Evolutionary conservation across 2,113 vertebrate genomes (phyloP).

Genomic region (Nyctibius bracteatus): DNA sequence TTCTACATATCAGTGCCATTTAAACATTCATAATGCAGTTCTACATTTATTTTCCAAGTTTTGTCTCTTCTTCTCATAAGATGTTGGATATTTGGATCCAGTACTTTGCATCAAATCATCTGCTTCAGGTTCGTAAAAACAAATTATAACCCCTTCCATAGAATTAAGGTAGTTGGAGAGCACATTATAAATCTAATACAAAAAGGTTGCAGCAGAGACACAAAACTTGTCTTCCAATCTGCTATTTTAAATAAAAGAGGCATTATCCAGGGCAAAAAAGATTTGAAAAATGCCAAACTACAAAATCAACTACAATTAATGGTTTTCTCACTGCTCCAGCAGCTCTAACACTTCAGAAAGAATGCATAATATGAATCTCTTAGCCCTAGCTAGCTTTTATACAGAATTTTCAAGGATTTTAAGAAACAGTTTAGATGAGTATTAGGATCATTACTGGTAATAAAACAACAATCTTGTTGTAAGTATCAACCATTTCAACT

Average conservation of each 20-base stretch:
- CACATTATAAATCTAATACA: not conserved
- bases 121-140: not conserved
- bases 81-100: not conserved
- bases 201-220: not conserved
- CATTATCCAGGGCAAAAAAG: not conserved
- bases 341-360: not conserved
- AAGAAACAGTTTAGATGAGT: not conserved
- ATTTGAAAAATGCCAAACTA: not conserved
- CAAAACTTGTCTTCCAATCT: not conserved
- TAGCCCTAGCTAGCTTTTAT: not conserved
- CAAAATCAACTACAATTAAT: not conserved
- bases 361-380: not conserved
- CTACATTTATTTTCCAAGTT: not conserved
- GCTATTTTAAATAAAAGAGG: not conserved
- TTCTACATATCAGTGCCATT: not conserved
- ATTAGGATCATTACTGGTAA: not conserved
- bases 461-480: not conserved
- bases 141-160: not conserved
- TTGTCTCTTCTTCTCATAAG: not conserved
- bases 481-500: not conserved
- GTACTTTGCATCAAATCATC: not conserved
- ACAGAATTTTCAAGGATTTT: not conserved
- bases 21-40: not conserved
- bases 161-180: not conserved
- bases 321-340: not conserved